A percentile compares a stretch with the other conserved stretches of the same genome.
Evolutionary conservation across 2,113 vertebrate genomes (phyloP).

Genomic region (Tupaia tana): DNA sequence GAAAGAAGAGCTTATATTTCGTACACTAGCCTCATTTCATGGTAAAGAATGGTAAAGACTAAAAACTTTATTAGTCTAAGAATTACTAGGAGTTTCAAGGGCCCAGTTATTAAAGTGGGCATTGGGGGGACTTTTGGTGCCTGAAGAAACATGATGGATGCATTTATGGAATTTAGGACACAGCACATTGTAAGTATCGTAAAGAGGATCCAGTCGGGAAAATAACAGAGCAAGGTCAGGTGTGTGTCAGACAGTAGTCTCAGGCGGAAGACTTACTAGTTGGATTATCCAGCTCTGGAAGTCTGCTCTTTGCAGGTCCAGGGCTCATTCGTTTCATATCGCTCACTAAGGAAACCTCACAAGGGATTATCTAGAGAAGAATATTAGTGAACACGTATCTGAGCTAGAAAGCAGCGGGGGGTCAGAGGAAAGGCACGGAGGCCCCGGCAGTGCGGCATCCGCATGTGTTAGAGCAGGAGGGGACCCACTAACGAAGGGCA

Average conservation of each 20-base stretch:
- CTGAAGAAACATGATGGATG: not conserved
- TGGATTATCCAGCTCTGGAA: not conserved
- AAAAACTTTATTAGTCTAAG: not conserved
- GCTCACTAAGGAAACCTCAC: not conserved
- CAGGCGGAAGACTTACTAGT: not conserved
- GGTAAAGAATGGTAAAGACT: not conserved
- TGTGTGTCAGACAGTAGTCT: not conserved
- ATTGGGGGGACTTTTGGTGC: not conserved
- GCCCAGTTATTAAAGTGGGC: not conserved
- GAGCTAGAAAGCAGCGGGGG: not conserved
- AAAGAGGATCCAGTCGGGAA: not conserved
- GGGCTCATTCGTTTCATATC: not conserved
- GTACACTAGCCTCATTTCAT: not conserved
- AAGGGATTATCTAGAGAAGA: not conserved
- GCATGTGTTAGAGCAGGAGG: not conserved
- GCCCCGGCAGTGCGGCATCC: accelerated
- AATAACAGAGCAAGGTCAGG: not conserved
- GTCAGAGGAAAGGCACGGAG: not conserved
- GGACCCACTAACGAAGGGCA: not conserved
- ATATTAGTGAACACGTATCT: not conserved
- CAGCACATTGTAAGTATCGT: not conserved
- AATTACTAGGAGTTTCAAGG: not conserved
- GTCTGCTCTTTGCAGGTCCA: not conserved
- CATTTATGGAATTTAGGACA: not conserved
- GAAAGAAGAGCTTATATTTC: not conserved